Percentiles rank a stretch among this genome's conserved stretches.
phyloP scores from a whole-genome alignment of 1,140 invertebrate species.

The Anthonomus grandis region DNA sequence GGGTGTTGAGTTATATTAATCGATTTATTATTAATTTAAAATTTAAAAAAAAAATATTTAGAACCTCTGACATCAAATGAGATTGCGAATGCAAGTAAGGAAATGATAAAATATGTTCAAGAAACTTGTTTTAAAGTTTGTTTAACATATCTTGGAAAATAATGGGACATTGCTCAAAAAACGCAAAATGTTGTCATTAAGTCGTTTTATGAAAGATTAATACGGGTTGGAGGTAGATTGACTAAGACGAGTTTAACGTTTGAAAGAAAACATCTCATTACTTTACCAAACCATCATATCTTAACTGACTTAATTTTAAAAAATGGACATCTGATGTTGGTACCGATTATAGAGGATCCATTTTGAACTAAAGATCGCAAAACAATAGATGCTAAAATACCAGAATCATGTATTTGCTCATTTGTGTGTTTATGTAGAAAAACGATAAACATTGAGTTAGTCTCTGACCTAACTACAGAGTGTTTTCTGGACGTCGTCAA shows the following conservation, averaged over 20 bases:
- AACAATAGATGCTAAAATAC: too few relatives aligned
- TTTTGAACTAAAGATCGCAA: too few relatives aligned
- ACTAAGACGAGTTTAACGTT: constrained; percentile 1
- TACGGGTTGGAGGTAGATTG: constrained; percentile 26
- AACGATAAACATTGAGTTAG: too few relatives aligned
- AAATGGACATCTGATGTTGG: too few relatives aligned
- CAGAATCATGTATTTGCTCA: too few relatives aligned
- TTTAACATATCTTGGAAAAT: not conserved
- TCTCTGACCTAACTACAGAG: too few relatives aligned
- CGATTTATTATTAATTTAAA: not conserved
- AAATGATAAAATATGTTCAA: constrained; percentile 7
- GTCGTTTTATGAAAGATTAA: constrained; percentile 24
- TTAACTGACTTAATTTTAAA: constrained; percentile 9
- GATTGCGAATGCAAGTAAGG: constrained; percentile 3
- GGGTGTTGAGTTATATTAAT: not conserved
- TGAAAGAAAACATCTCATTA: constrained; percentile 21
- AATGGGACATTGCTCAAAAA: constrained; percentile 3
- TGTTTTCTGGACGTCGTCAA: too few relatives aligned
- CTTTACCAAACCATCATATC: constrained; percentile 12
- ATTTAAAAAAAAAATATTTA: not conserved
- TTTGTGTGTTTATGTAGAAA: too few relatives aligned
- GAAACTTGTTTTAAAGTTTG: not conserved
- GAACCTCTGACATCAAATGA: constrained; percentile 1
- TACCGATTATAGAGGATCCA: too few relatives aligned
- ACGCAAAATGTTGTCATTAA: constrained; percentile 12